Conservation (phyloP, 2,797 vertebrate genomes). For the Tadarida brasiliensis region DNA sequence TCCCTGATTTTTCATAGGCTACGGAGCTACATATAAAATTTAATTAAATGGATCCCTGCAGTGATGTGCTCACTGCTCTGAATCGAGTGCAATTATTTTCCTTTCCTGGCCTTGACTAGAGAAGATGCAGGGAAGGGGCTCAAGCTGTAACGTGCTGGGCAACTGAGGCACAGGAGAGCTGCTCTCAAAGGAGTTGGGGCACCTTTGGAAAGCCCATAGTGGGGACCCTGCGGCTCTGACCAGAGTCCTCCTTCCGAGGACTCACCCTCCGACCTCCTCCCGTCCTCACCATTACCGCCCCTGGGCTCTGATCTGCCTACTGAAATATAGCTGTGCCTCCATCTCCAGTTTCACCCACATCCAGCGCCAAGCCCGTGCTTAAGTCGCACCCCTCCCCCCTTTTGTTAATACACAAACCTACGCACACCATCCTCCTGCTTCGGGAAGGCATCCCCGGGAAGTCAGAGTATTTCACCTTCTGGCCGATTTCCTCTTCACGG, state of each 20-base stretch:
- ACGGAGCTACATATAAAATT: constrained; percentile 24
- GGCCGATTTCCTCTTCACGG: background rate
- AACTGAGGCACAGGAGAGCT: background rate
- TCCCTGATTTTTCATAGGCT: constrained; percentile 40
- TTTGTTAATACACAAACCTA: background rate
- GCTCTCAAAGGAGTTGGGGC: background rate
- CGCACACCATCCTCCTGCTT: background rate
- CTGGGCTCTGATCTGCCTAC: background rate
- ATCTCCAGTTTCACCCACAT: background rate
- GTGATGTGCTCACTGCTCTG: background rate
- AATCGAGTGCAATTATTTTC: background rate
- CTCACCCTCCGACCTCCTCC: background rate
- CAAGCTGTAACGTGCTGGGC: background rate
- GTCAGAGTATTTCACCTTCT: background rate
- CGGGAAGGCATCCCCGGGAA: background rate
- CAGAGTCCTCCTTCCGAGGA: rapidly evolving
- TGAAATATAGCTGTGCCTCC: background rate
- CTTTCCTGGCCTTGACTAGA: background rate
- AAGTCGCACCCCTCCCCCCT: background rate
- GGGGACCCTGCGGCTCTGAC: no score
- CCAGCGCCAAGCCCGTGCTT: background rate
- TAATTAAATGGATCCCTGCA: constrained; percentile 59
- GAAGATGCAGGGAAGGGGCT: background rate
- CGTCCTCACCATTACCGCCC: rapidly evolving
- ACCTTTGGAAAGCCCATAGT: background rate